Evolutionary conservation across 2,797 vertebrate genomes (phyloP).

Genomic region (Mycteria americana): DNA sequence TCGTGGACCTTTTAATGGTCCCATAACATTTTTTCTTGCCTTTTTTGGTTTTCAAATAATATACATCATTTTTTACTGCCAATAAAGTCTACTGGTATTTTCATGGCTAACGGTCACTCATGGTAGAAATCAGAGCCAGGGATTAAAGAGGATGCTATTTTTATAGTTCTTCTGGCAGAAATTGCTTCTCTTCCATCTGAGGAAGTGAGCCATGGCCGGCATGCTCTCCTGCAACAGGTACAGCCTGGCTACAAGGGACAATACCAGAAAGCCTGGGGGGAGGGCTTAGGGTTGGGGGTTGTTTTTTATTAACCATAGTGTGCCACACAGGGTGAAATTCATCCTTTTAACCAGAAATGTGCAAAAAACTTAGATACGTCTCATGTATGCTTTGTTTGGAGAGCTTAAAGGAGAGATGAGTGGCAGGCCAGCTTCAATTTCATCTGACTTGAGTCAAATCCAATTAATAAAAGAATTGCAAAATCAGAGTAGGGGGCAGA

Average conservation of each 20-base stretch:
- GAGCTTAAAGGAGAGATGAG: background rate
- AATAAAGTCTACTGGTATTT: conserved; percentile 21
- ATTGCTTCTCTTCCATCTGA: background rate
- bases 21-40: background rate
- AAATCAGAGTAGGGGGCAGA: background rate
- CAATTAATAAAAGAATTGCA: background rate
- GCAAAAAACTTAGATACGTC: background rate
- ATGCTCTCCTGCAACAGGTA: background rate
- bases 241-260: background rate
- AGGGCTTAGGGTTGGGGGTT: background rate
- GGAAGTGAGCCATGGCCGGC: background rate
- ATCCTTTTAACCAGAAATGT: background rate
- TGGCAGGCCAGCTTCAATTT: background rate
- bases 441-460: background rate
- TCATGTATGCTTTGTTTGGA: background rate
- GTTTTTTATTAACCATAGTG: background rate
- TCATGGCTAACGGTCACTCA: background rate
- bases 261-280: background rate
- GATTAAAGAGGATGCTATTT: conserved; percentile 25
- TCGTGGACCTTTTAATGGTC: background rate
- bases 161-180: conserved; percentile 17
- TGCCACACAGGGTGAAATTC: background rate
- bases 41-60: conserved; percentile 39
- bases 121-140: conserved; percentile 1
- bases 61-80: background rate